Base-by-base conservation (phyloP, 1,140 invertebrate genomes). In the Rhopalosiphum maidis region DNA sequence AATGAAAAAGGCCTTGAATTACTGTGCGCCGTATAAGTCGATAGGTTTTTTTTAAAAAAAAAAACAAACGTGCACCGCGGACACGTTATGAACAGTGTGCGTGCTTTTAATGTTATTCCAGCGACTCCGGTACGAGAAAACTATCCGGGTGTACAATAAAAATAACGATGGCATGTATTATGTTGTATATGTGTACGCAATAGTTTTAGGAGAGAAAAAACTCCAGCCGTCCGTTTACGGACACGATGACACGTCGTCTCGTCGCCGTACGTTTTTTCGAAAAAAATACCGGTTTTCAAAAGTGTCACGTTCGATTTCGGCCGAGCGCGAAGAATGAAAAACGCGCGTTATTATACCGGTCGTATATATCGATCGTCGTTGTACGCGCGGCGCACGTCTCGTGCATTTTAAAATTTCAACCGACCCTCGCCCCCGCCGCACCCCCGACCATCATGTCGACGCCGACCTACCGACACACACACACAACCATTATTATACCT, bases 231-330 rank as follows among this genome's bases (percentile, higher is more conserved):
- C 86, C 46, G n/a, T 87, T 87, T 89, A 89, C 23, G 88, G 88
- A 55, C 88, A 89, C 88, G 88, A 89, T 54, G 88, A 89, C 88
- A 89, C 88, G 88, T 54, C 35, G 87, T 37, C 88, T 37, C 88
- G 51, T 41, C 88, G 48, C 51, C 87, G 88, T 89, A 46, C 46
- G 86, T 35, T 89, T 89, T 89, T 55, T 89, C 48, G 88, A 55
- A 37, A 37, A 86, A 88, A 48, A 37, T 89, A 89, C 88, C 88
- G 88, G 88, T 89, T 55, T 89, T 89, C n/a, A 89, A 89, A 89
- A 55, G 88, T 89, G 88, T 89, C 88, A 89, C 88, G 88, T 89
- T 89, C 88, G 88, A 89, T 89, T 77, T 54, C 51, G 87, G 48
- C 21, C 48, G 86, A 89, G n/a, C 51, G 87, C 46, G 21, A 86